Evolutionary conservation across 2,113 vertebrate genomes (phyloP).

Genomic region (Rana temporaria): DNA sequence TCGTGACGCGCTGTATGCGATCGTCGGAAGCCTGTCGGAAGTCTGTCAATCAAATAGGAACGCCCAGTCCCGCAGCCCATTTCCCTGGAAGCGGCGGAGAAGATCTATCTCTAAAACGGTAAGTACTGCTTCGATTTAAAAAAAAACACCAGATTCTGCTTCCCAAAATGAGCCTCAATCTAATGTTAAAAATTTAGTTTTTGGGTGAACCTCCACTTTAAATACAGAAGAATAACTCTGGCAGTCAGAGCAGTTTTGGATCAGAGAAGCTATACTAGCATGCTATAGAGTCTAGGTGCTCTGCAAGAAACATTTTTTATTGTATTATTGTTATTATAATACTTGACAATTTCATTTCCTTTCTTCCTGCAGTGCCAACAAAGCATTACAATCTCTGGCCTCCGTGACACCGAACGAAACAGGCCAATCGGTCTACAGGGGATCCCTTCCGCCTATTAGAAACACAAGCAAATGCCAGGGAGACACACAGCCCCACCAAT

Average conservation of each 20-base stretch:
- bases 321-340: constrained; percentile 13
- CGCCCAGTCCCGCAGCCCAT: no score
- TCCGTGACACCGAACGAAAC: constrained; percentile 12
- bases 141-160: no score
- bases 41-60: no score
- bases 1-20: no score
- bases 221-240: neutral
- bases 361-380: neutral
- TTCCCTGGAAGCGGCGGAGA: no score
- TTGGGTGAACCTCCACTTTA: neutral
- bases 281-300: constrained; percentile 34
- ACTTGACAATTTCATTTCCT: constrained; percentile 28
- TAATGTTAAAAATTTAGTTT: no score
- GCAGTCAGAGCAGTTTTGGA: constrained; percentile 7
- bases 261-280: constrained; percentile 14
- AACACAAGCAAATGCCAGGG: constrained; percentile 73
- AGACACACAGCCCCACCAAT: constrained; percentile 79
- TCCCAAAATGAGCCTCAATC: no score
- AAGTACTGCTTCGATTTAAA: no score
- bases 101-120: no score
- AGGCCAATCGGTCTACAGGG: constrained; percentile 36
- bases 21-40: no score
- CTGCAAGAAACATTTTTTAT: constrained; percentile 20
- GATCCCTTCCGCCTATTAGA: constrained; percentile 46
- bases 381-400: constrained; percentile 8